These are phyloP conservation scores for Stichopus horrens DNA, from an alignment of 53 echinoderm and acorn worm species.

Conservation along the genomic window DNA sequence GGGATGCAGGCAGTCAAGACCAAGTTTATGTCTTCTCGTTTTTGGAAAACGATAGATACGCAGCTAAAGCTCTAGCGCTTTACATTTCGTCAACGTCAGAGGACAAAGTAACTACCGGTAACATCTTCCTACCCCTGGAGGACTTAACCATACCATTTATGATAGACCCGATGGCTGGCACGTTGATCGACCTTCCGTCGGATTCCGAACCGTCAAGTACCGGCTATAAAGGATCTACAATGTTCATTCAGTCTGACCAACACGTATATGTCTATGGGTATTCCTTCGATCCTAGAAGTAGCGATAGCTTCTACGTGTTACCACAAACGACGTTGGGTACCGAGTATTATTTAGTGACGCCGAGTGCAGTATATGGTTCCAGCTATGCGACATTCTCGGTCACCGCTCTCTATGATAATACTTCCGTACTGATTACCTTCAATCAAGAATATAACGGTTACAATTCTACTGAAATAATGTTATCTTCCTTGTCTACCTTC, in stretches of 20 bases:
- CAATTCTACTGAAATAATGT: background rate
- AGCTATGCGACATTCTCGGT: slow-evolving; percentile 8
- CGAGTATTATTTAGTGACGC: slow-evolving; percentile 7
- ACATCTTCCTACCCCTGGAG: background rate
- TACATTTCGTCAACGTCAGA: slow-evolving; percentile 15
- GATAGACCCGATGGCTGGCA: background rate
- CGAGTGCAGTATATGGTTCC: background rate
- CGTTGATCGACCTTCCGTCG: background rate
- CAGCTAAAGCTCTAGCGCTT: background rate
- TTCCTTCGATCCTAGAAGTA: background rate
- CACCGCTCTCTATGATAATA: slow-evolving; percentile 7
- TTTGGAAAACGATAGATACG: background rate
- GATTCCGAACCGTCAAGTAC: background rate
- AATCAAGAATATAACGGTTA: background rate
- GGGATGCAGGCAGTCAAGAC: background rate
- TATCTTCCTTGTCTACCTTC: slow-evolving; percentile 17
- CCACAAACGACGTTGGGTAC: background rate
- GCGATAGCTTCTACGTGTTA: slow-evolving; percentile 29
- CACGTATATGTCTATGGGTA: slow-evolving; percentile 5
- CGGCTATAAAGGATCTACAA: background rate
- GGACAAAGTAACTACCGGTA: background rate
- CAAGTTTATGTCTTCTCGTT: slow-evolving; percentile 1
- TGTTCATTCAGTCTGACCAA: slow-evolving; percentile 12
- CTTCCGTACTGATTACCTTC: background rate
- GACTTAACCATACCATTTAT: slow-evolving; percentile 15